A percentile compares a stretch with the other conserved stretches of the same genome.
These are phyloP conservation scores for Tokudaia tokunoshimensis DNA, from an alignment of 2,797 vertebrate species.

Conservation along the genomic window DNA sequence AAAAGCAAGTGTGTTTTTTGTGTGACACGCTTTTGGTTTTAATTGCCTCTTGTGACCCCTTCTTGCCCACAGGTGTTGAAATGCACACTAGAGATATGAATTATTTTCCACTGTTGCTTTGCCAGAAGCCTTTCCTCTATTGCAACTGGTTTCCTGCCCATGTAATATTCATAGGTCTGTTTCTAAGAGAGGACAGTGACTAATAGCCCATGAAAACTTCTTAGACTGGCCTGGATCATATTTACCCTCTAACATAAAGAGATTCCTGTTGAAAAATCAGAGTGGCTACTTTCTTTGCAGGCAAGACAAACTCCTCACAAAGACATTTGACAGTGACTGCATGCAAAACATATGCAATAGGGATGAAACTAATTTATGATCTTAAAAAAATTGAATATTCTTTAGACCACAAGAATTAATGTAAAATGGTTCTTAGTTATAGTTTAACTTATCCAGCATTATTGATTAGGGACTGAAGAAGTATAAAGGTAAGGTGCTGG, in stretches of 20 bases:
- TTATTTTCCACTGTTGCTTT: conserved; percentile 70
- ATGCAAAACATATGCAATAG: not conserved
- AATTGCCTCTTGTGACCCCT: conserved; percentile 58
- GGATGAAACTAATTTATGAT: conserved; percentile 43
- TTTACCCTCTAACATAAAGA: conserved; percentile 39
- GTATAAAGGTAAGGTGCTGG: not conserved
- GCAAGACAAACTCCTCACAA: conserved; percentile 4
- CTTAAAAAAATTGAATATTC: conserved; percentile 25
- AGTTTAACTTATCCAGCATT: conserved; percentile 29
- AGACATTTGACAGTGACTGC: conserved; percentile 31
- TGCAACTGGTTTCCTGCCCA: conserved; percentile 60
- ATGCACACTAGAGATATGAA: conserved; percentile 35
- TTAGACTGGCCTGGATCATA: conserved; percentile 36
- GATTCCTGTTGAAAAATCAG: conserved; percentile 37
- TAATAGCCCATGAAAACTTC: conserved; percentile 67
- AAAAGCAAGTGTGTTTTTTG: conserved; percentile 64
- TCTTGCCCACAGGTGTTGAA: conserved; percentile 62
- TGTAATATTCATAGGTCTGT: conserved; percentile 62
- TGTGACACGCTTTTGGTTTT: conserved; percentile 56
- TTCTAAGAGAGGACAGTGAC: conserved; percentile 53
- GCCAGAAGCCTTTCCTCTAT: conserved; percentile 57
- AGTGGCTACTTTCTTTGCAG: conserved; percentile 1
- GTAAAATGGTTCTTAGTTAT: conserved; percentile 33
- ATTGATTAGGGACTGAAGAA: not conserved
- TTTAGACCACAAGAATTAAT: not conserved